A percentile compares a stretch with the other conserved stretches of the same genome.
Conservation (phyloP, 2,797 vertebrate species). For the Pangasius larnaudii region DNA sequence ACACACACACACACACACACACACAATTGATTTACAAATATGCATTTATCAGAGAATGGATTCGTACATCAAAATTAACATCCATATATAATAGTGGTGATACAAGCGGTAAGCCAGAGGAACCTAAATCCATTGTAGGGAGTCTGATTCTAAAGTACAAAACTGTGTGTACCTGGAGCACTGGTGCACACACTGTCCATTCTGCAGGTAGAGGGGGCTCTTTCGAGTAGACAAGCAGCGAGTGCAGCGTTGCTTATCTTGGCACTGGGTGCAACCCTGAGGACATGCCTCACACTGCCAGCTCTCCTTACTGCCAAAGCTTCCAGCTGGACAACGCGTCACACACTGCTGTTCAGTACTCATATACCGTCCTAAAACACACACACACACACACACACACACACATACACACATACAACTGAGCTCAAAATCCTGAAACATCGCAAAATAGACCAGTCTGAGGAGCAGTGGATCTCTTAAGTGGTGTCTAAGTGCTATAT, state of each 20-base stretch:
- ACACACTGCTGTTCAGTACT: conserved; percentile 74
- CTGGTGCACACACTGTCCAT: conserved; percentile 71
- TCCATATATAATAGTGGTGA: background rate
- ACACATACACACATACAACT: background rate
- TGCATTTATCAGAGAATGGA: background rate
- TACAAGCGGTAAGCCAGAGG: background rate
- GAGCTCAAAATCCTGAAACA: background rate
- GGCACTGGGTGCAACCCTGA: conserved; percentile 72
- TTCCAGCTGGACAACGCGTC: conserved; percentile 70
- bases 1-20: conserved; percentile 5
- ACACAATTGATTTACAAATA: background rate
- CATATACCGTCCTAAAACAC: conserved; percentile 70
- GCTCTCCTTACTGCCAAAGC: conserved; percentile 64
- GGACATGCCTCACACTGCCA: conserved; percentile 71
- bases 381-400: conserved; percentile 37
- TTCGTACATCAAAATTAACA: background rate
- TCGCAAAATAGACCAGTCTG: background rate
- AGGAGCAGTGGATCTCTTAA: background rate
- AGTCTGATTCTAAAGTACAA: background rate
- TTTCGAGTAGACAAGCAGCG: conserved; percentile 70
- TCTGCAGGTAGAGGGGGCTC: conserved; percentile 71
- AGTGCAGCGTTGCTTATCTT: conserved; percentile 67
- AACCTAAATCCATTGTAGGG: background rate
- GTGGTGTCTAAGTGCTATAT: background rate
- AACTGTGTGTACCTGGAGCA: conserved; percentile 67